A percentile compares a stretch with the other conserved stretches of the same genome.
Evolutionary conservation across 2,888 invertebrate species (phyloP).

Genomic region (Elysia crispata): DNA sequence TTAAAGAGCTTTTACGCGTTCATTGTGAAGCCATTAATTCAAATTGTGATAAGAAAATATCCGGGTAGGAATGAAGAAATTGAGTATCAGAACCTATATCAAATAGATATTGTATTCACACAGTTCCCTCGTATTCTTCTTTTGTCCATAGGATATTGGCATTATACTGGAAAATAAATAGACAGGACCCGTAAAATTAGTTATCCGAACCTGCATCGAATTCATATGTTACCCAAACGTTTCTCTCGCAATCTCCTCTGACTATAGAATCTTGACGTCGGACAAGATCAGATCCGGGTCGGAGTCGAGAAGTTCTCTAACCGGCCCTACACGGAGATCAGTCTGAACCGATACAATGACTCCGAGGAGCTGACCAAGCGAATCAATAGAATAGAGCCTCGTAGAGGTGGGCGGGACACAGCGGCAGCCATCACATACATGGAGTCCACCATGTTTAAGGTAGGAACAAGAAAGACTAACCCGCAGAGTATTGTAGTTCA

Average conservation of each 20-base stretch:
- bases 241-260: slow-evolving; percentile 22
- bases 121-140: slow-evolving; percentile 1
- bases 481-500: too few relatives aligned
- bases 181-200: too few relatives aligned
- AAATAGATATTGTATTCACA: not conserved
- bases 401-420: slow-evolving; percentile 70
- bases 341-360: slow-evolving; percentile 63
- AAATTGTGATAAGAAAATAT: not conserved
- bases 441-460: slow-evolving; percentile 49
- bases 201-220: too few relatives aligned
- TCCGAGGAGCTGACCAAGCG: slow-evolving; percentile 59
- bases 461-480: too few relatives aligned
- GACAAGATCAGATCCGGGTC: slow-evolving; percentile 63
- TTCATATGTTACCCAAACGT: slow-evolving; percentile 30
- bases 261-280: slow-evolving; percentile 61
- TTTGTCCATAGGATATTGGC: too few relatives aligned
- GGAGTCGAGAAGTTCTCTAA: slow-evolving; percentile 65
- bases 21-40: not conserved
- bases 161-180: too few relatives aligned
- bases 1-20: not conserved
- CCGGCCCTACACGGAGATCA: slow-evolving; percentile 66
- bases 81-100: not conserved
- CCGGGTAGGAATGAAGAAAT: not conserved
- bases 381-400: slow-evolving; percentile 62
- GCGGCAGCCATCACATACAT: slow-evolving; percentile 61